Percentiles rank a stretch among this genome's conserved stretches.
Conservation (phyloP, 2,888 invertebrate species). For the Pelosia muscerda region DNA sequence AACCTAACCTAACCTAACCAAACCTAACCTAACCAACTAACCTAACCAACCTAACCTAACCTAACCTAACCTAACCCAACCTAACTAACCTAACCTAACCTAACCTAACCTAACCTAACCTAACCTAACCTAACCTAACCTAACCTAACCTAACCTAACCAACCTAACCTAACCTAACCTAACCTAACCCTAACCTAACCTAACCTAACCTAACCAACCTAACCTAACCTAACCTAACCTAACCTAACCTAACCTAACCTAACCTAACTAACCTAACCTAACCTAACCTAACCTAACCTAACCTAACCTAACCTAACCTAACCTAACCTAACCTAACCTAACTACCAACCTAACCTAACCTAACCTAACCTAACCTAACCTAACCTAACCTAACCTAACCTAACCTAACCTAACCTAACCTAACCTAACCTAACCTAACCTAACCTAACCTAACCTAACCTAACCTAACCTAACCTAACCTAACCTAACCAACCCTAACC, state of each 20-base stretch:
- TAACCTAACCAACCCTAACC: constrained; percentile 19
- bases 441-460: constrained; percentile 15
- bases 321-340: constrained; percentile 18
- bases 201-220: constrained; percentile 29
- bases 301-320: constrained; percentile 14
- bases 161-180: constrained; percentile 16
- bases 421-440: constrained; percentile 20
- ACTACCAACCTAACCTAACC: constrained; percentile 19
- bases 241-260: constrained; percentile 28
- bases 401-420: constrained; percentile 12
- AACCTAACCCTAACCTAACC: constrained; percentile 36
- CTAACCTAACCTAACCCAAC: constrained; percentile 25
- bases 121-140: neutral
- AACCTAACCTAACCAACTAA: neutral
- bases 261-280: constrained; percentile 21
- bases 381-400: constrained; percentile 21
- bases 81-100: neutral
- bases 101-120: constrained; percentile 2
- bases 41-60: constrained; percentile 24
- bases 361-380: constrained; percentile 22
- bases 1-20: constrained; percentile 2
- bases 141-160: constrained; percentile 14
- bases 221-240: constrained; percentile 19
- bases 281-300: constrained; percentile 10
- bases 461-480: constrained; percentile 20